A percentile compares a stretch with the other conserved stretches of the same genome.
phyloP scores from a whole-genome alignment of 2,113 vertebrate species.

The Bubo bubo region DNA sequence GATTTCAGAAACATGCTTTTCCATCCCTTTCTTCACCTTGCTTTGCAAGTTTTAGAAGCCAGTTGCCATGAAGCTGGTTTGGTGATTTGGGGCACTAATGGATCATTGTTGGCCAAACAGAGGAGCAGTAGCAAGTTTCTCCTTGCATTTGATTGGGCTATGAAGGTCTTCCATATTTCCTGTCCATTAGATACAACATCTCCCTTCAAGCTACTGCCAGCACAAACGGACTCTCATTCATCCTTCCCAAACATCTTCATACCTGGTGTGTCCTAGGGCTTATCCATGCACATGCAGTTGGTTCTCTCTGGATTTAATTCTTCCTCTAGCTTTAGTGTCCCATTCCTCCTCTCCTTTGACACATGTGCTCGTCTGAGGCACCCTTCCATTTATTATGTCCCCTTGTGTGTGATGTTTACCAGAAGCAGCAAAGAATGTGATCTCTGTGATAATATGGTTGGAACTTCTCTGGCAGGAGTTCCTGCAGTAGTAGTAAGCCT shows the following conservation, averaged over 20 bases:
- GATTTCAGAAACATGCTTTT: background rate
- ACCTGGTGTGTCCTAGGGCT: background rate
- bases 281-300: background rate
- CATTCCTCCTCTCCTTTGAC: background rate
- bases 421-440: background rate
- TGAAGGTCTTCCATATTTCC: background rate
- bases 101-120: background rate
- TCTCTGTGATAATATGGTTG: background rate
- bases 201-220: background rate
- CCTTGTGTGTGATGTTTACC: conserved; percentile 1
- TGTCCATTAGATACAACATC: background rate
- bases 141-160: background rate
- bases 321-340: background rate
- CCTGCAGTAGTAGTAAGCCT: background rate
- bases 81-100: background rate
- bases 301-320: background rate
- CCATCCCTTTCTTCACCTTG: background rate
- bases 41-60: background rate
- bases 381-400: background rate
- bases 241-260: background rate
- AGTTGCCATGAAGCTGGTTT: background rate
- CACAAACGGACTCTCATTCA: background rate
- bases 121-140: background rate
- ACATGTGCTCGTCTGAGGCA: background rate
- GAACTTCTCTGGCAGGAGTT: background rate